Evolutionary conservation across 2,113 vertebrate species (phyloP).

Genomic region (Notechis scutatus): DNA sequence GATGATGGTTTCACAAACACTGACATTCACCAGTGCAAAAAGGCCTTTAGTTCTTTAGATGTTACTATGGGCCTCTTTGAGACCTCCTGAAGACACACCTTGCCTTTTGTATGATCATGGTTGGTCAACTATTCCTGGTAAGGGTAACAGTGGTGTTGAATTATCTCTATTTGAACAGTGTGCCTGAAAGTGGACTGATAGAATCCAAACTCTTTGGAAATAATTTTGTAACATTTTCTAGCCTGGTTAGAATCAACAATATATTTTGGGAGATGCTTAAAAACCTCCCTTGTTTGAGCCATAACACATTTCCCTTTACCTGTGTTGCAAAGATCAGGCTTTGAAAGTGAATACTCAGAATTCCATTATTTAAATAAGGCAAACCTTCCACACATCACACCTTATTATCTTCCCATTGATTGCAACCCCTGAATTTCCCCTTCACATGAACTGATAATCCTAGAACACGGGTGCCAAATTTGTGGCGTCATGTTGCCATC

Average conservation of each 20-base stretch:
- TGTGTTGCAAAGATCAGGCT: background rate
- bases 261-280: background rate
- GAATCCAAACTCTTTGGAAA: background rate
- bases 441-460: background rate
- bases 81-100: background rate
- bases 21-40: background rate
- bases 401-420: background rate
- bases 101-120: background rate
- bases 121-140: background rate
- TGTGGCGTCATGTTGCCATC: too few species aligned
- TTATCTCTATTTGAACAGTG: background rate
- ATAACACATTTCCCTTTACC: background rate
- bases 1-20: background rate
- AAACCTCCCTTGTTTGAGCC: background rate
- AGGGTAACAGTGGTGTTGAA: background rate
- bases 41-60: background rate
- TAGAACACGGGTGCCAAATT: background rate
- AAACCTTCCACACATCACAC: background rate
- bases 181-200: background rate
- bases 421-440: background rate
- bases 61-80: background rate
- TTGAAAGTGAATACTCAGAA: background rate
- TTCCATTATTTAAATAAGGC: background rate
- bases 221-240: background rate
- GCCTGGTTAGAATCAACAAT: background rate